Percentiles rank a stretch among this genome's conserved stretches.
These are phyloP conservation scores for Tromatobia lineatoria DNA, from an alignment of 2,888 invertebrate species.

Conservation along the genomic window DNA sequence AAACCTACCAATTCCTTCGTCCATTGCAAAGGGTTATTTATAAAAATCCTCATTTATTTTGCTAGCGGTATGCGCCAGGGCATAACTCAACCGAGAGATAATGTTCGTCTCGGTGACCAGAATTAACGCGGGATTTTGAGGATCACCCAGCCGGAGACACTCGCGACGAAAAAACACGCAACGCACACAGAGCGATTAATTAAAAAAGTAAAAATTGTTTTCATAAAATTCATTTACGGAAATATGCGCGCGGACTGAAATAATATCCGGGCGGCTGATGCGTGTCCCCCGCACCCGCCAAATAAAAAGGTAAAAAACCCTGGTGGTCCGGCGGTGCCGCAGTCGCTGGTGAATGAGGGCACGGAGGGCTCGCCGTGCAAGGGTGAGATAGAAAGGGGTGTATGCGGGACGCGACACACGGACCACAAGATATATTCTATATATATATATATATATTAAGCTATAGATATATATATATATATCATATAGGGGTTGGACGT, in stretches of 20 bases:
- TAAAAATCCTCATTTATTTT: constrained; percentile 2
- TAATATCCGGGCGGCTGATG: constrained; percentile 84
- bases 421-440: constrained; percentile 36
- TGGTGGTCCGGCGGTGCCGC: constrained; percentile 41
- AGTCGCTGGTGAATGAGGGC: constrained; percentile 63
- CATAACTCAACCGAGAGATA: constrained; percentile 43
- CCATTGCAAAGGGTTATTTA: not conserved
- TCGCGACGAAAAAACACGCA: not conserved
- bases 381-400: constrained; percentile 67
- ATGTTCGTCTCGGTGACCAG: constrained; percentile 37
- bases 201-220: constrained; percentile 85
- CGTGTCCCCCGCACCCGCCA: constrained; percentile 76
- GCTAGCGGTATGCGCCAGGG: not conserved
- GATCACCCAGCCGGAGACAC: constrained; percentile 26
- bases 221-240: constrained; percentile 85
- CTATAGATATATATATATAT: constrained; percentile 23
- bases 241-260: constrained; percentile 85
- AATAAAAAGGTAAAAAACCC: constrained; percentile 64
- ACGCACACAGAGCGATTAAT: constrained; percentile 80
- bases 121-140: constrained; percentile 48
- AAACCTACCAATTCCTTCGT: not conserved
- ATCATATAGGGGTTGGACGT: constrained; percentile 52
- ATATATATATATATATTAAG: constrained; percentile 17
- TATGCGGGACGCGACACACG: constrained; percentile 60
- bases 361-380: constrained; percentile 58